Conservation (phyloP, 2,113 vertebrate genomes). For the Chinchilla lanigera region DNA sequence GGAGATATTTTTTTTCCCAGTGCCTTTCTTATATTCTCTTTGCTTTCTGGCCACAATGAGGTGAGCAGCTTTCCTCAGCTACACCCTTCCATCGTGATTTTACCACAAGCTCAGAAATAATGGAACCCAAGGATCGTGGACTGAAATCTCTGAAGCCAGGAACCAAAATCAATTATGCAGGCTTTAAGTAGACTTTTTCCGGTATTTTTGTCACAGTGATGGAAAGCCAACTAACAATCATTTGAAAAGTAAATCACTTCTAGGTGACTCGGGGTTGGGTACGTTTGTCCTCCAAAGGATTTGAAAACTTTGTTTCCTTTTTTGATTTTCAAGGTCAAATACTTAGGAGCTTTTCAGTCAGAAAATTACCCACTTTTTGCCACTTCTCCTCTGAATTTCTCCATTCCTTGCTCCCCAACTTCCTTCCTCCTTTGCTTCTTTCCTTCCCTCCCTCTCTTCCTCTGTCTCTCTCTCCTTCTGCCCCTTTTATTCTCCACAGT, state of each 20-base stretch:
- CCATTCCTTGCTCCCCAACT: neutral
- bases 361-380: neutral
- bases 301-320: neutral
- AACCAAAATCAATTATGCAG: neutral
- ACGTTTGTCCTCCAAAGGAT: neutral
- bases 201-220: neutral
- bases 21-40: neutral
- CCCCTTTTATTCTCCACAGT: neutral
- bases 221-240: neutral
- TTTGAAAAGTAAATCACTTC: neutral
- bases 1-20: neutral
- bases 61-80: neutral
- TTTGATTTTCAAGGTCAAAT: neutral
- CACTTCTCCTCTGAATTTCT: neutral
- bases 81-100: neutral
- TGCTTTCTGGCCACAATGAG: neutral
- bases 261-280: neutral
- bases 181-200: neutral
- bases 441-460: no score
- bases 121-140: neutral
- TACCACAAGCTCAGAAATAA: neutral
- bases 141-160: neutral
- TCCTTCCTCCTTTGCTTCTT: rapidly evolving
- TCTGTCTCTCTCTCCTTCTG: rapidly evolving
- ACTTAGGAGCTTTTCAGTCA: neutral